Conservation (phyloP, 2,113 vertebrate genomes). For the Gobio gobio region DNA sequence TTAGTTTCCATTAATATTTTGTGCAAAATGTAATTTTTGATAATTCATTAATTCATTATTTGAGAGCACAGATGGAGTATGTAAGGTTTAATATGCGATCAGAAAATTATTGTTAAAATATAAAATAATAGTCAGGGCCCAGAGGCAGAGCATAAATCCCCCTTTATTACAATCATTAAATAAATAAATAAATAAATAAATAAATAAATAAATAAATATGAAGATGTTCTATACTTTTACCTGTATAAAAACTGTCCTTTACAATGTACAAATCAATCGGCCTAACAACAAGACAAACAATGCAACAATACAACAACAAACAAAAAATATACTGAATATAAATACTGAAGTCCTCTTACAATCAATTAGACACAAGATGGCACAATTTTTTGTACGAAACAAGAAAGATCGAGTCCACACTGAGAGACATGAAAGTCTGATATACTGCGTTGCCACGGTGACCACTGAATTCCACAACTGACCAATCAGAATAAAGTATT, state of each 20-base stretch:
- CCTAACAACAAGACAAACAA: not conserved
- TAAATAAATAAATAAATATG: no score
- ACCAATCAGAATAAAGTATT: not conserved
- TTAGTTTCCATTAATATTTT: not conserved
- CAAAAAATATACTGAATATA: not conserved
- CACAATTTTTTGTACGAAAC: not conserved
- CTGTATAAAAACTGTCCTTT: no score
- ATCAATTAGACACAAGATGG: not conserved
- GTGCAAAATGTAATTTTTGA: not conserved
- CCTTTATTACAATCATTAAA: not conserved
- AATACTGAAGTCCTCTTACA: not conserved
- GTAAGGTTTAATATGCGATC: not conserved
- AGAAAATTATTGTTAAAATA: not conserved
- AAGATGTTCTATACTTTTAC: not conserved
- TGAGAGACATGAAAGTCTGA: not conserved
- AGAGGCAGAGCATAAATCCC: accelerated
- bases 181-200: no score
- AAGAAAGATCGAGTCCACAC: not conserved
- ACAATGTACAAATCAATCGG: not conserved
- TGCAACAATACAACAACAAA: not conserved
- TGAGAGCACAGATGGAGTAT: not conserved
- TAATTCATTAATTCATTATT: not conserved
- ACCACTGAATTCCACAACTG: not conserved
- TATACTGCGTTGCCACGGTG: not conserved
- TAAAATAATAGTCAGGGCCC: not conserved